These are phyloP conservation scores for Drosophila auraria DNA, from an alignment of 1,140 invertebrate species.

Conservation along the genomic window DNA sequence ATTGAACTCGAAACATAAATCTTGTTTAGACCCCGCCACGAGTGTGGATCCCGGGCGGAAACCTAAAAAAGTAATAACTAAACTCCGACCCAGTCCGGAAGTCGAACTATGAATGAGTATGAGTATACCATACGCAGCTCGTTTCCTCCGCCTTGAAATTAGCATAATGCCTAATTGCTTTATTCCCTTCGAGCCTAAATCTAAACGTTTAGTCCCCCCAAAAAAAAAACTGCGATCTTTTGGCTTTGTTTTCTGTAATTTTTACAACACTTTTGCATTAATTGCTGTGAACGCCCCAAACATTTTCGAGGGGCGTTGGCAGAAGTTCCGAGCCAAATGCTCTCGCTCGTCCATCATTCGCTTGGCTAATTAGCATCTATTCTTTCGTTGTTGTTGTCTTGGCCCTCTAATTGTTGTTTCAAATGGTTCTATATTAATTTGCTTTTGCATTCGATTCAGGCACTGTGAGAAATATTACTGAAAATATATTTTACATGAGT, in stretches of 20 bases:
- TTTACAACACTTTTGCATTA: constrained; percentile 48
- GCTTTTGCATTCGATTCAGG: constrained; percentile 1
- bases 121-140: not conserved
- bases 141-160: constrained; percentile 39
- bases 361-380: constrained; percentile 66
- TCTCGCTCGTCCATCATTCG: constrained; percentile 44
- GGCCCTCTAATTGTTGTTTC: constrained; percentile 63
- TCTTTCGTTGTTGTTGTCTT: constrained; percentile 34
- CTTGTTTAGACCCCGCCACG: constrained; percentile 51
- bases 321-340: constrained; percentile 24
- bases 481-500: too few relatives aligned
- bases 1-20: constrained; percentile 79
- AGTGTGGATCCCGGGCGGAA: constrained; percentile 50
- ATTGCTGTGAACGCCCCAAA: constrained; percentile 49
- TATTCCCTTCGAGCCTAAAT: constrained; percentile 45
- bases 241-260: constrained; percentile 30
- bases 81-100: constrained; percentile 35
- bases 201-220: constrained; percentile 40
- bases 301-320: constrained; percentile 32
- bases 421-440: constrained; percentile 63
- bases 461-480: not conserved
- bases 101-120: constrained; percentile 32
- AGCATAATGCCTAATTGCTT: constrained; percentile 69
- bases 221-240: not conserved
- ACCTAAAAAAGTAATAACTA: constrained; percentile 53